phyloP scores from a whole-genome alignment of 2,888 invertebrate genomes.

The Octonoba sinensis region DNA sequence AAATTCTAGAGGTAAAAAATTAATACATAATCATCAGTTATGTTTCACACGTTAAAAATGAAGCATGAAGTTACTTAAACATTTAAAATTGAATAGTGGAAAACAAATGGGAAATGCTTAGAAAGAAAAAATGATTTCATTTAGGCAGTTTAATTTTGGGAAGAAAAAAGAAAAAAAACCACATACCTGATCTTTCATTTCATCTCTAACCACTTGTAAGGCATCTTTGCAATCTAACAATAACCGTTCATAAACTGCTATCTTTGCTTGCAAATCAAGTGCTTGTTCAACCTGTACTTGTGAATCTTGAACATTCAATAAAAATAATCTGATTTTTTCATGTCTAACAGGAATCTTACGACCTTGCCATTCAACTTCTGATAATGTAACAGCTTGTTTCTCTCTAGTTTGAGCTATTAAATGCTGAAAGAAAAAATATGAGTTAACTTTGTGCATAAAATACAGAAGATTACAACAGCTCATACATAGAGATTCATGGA shows the following conservation, averaged over 20 bases:
- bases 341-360: conserved; percentile 86
- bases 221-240: conserved; percentile 96
- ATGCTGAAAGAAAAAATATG: conserved; percentile 72
- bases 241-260: conserved; percentile 89
- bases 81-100: too few species aligned
- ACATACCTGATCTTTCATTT: conserved; percentile 74
- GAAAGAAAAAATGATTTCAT: too few species aligned
- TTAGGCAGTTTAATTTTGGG: too few species aligned
- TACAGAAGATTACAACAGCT: too few species aligned
- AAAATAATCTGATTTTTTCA: conserved; percentile 83
- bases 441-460: too few species aligned
- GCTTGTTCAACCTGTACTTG: conserved; percentile 66
- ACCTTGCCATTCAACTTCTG: conserved; percentile 91
- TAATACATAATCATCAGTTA: too few species aligned
- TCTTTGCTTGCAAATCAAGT: conserved; percentile 75
- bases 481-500: too few species aligned
- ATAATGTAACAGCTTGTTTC: conserved; percentile 82
- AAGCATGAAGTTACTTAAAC: too few species aligned
- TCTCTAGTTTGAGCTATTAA: conserved; percentile 87
- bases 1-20: too few species aligned
- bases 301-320: conserved; percentile 84
- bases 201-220: conserved; percentile 86
- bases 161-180: too few species aligned
- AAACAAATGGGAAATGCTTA: too few species aligned
- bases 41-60: too few species aligned